phyloP scores from a whole-genome alignment of 2,888 invertebrate species.

The Phrixothrix hirtus region DNA sequence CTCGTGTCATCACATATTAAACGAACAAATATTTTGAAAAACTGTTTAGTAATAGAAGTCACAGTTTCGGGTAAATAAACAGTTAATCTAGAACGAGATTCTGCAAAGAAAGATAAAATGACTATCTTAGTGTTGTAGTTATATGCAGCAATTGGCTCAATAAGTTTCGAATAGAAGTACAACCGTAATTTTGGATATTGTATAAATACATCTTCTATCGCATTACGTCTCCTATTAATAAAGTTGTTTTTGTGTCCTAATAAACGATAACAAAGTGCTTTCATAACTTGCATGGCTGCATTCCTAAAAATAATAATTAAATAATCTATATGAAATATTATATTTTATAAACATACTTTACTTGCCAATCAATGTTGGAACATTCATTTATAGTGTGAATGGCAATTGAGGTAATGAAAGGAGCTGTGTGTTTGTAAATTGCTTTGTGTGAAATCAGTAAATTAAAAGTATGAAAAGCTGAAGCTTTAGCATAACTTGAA shows the following conservation, averaged over 20 bases:
- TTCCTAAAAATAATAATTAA: neutral
- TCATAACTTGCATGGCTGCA: slow-evolving; percentile 3
- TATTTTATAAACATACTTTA: neutral
- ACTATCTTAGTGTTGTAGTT: slow-evolving; percentile 12
- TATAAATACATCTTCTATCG: slow-evolving; percentile 16
- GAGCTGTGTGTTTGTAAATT: neutral
- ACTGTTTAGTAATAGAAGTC: neutral
- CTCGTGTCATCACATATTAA: slow-evolving; percentile 4
- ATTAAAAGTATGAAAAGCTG: neutral
- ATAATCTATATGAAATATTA: no score
- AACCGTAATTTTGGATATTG: slow-evolving; percentile 13
- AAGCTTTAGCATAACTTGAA: neutral
- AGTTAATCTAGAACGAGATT: slow-evolving; percentile 10
- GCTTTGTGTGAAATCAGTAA: neutral
- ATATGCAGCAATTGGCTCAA: neutral
- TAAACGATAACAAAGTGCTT: slow-evolving; percentile 11
- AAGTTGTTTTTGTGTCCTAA: slow-evolving; percentile 14
- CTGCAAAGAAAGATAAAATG: slow-evolving; percentile 20
- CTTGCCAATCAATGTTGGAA: neutral
- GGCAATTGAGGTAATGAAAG: neutral
- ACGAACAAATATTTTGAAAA: slow-evolving; percentile 9
- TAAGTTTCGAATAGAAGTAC: slow-evolving; percentile 11
- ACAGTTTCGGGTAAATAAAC: slow-evolving; percentile 3
- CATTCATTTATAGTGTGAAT: neutral
- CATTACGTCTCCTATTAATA: slow-evolving; percentile 1